Evolutionary conservation across 2,113 vertebrate species (phyloP), one percentile per base, ranked within the genome.

Genomic region (Carassius auratus): DNA sequence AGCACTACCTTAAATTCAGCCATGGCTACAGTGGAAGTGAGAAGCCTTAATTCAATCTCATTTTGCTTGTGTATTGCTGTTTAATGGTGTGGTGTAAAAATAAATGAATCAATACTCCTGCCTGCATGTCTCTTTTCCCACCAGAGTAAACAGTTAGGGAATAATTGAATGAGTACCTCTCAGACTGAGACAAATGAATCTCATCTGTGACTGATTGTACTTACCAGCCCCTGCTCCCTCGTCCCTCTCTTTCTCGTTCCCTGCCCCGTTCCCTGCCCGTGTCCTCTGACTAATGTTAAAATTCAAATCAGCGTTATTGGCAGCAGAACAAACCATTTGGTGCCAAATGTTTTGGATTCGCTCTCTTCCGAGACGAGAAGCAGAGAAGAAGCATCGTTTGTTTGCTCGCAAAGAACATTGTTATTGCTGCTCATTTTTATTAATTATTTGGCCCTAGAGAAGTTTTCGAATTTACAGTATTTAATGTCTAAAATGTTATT

Each of bases 161-260:
- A 91, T 93, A 93, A 94, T 91, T 92, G 93, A 94, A 94, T 87
- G 90, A 93, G 87, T 92, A 88, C 88, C 90, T 84, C 90, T 91
- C 89, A 61, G 92, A 94, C 92, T 92, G 92, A 94, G 92, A 95
- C 92, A 93, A 95, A 95, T 92, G 90, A 93, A 93, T 93, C 89
- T 90, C 89, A 91, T 93, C 91, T 92, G 90, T 91, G 90, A 94
- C 91, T 92, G 94, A 94, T 92, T 94, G 91, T 91, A 90, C 91
- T 87, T 82, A 88, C 48, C 89, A 86, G 87, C 87, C 45, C 38
- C 80, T 30, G 55, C 13, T 84, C 86, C 55, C 9, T 3, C n/a
- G 7, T 62, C 23, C 33, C 30, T n/a, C 23, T 38, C 64, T 74
- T 84, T 90, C 69, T 76, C 69, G 79, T 21, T 23, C 26, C 2